A percentile compares a stretch with the other conserved stretches of the same genome.
phyloP scores from a whole-genome alignment of 2,888 invertebrate species.

The Linhomoeus sp. region DNA sequence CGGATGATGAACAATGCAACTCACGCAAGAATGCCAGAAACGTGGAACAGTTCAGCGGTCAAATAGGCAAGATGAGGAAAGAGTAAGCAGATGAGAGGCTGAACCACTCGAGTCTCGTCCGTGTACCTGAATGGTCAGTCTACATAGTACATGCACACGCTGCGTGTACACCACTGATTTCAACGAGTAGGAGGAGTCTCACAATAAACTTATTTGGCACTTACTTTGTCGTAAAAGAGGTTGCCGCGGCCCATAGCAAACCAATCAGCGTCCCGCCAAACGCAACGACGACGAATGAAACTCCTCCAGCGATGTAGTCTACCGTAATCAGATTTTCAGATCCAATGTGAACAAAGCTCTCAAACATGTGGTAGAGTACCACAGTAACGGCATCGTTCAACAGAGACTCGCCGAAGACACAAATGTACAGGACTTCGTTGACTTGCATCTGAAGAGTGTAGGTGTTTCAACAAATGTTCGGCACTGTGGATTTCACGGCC shows the following conservation, averaged over 20 bases:
- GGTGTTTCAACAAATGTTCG: too few relatives aligned
- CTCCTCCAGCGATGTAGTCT: constrained; percentile 9
- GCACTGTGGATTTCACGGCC: too few relatives aligned
- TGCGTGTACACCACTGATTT: too few relatives aligned
- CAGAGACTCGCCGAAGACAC: constrained; percentile 92
- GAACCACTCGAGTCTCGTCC: constrained; percentile 42
- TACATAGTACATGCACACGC: too few relatives aligned
- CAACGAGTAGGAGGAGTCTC: too few relatives aligned
- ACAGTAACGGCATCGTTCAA: constrained; percentile 96
- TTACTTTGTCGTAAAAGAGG: constrained; percentile 20
- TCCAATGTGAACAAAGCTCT: not conserved
- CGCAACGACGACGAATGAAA: constrained; percentile 19
- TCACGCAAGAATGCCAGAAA: constrained; percentile 95
- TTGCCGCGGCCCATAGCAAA: constrained; percentile 17
- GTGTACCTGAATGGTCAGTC: constrained; percentile 33
- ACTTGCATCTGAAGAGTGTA: constrained; percentile 16
- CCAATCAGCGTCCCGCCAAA: constrained; percentile 20
- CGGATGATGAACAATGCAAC: too few relatives aligned
- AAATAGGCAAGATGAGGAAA: constrained; percentile 93
- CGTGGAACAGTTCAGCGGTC: constrained; percentile 91
- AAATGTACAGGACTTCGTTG: constrained; percentile 44
- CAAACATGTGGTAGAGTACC: constrained; percentile 27
- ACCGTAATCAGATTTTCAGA: constrained; percentile 10
- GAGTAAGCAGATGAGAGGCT: constrained; percentile 91
- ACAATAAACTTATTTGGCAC: not conserved